phyloP scores from a whole-genome alignment of 2,113 vertebrate genomes.

The Pyxicephalus adspersus region DNA sequence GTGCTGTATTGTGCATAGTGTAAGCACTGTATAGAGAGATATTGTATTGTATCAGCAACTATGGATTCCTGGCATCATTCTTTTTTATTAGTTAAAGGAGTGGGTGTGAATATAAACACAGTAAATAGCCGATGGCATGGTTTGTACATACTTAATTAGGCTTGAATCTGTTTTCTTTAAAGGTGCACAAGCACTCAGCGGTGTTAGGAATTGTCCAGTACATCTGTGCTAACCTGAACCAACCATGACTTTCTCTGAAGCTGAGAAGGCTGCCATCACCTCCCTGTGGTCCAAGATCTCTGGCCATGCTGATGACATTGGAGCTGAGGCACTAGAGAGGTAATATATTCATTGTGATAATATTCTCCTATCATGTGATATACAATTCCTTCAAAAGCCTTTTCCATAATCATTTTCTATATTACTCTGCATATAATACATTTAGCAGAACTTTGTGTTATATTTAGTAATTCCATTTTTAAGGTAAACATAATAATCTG shows the following conservation, averaged over 20 bases:
- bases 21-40: conserved; percentile 21
- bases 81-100: conserved; percentile 7
- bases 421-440: too few species aligned
- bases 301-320: conserved; percentile 58
- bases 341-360: conserved; percentile 54
- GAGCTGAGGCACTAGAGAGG: conserved; percentile 73
- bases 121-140: background rate
- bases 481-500: too few species aligned
- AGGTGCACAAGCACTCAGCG: background rate
- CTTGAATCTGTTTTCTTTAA: conserved; percentile 1
- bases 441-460: too few species aligned
- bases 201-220: background rate
- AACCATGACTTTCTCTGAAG: conserved; percentile 71
- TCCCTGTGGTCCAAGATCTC: conserved; percentile 66
- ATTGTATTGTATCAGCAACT: conserved; percentile 7
- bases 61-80: background rate
- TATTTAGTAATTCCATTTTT: too few species aligned
- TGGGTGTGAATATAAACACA: background rate
- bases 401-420: too few species aligned
- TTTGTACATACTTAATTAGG: background rate
- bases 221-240: conserved; percentile 20
- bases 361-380: background rate
- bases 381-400: too few species aligned
- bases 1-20: conserved; percentile 15
- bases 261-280: conserved; percentile 60